Base-by-base conservation (phyloP, 2,888 invertebrate genomes). In the Diplazon laetatorius region DNA sequence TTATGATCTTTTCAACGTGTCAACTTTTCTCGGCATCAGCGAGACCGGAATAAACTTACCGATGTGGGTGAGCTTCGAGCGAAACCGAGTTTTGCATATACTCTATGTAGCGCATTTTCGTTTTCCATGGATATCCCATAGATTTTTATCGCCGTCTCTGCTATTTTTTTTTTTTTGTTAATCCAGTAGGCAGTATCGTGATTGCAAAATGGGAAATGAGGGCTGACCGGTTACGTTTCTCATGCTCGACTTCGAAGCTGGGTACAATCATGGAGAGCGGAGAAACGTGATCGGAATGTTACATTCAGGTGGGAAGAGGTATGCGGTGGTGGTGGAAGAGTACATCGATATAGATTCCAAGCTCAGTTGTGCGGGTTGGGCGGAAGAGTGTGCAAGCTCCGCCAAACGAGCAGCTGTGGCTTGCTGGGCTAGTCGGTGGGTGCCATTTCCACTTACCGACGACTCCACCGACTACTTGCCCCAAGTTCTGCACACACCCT, bases 211-310 rank as follows among this genome's bases (percentile, higher is more conserved):
- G 57, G 46, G 35, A 57, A 71, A 71, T 76, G 55, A 70, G 70
- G 9, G 35, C 37, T 39, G 46, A 52, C 30, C 18, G 62, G 35
- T 46, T 74, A 35, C 57, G 16, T 50, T 52, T 30, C 46, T 57
- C 48, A 63, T 46, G 62, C 62, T 48, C 44, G 57, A 63, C 57
- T 59, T 39, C 39, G 48, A 63, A 48, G 12, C 48, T 76, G 35
- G 55, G 62, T 66, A 68, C 44, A 76, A 72, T 68, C 60, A 63
- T 42, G 63, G 39, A 14, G 48, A 44, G 66, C 66, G 50, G 42
- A 63, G 72, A 75, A 69, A 80, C 78, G 75, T 78, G 80, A 75
- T 71, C 52, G 46, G 65, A 80, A 57, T 80, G 48, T 74, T 71
- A 42, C 78, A 75, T 63, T 30, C 44, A 55, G 50, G 14, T 46